A percentile compares a stretch with the other conserved stretches of the same genome.
Evolutionary conservation across 2,888 invertebrate genomes (phyloP).

Genomic region (Hyposoter dolosus): DNA sequence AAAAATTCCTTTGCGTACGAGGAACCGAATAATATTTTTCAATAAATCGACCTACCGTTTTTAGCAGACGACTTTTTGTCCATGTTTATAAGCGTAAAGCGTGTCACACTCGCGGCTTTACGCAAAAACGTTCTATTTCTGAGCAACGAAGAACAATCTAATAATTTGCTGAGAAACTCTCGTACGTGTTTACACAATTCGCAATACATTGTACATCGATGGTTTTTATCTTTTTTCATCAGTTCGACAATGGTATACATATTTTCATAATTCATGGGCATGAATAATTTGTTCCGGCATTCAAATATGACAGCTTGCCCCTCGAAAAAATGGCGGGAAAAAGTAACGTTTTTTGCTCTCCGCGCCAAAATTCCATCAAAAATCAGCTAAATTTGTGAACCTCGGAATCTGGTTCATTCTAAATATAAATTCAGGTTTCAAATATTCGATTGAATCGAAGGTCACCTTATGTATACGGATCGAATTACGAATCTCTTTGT

Average conservation of each 20-base stretch:
- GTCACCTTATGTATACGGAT: neutral
- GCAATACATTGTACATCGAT: too few relatives aligned
- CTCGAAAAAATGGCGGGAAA: neutral
- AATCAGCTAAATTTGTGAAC: neutral
- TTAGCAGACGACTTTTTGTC: constrained; percentile 9
- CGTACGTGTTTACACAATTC: too few relatives aligned
- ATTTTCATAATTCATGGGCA: neutral
- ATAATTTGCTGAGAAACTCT: neutral
- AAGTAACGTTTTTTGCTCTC: neutral
- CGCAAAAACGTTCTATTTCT: neutral
- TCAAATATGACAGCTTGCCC: neutral
- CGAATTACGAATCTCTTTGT: neutral
- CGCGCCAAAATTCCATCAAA: neutral
- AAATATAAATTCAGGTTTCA: neutral
- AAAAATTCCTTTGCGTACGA: neutral
- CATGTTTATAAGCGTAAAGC: neutral
- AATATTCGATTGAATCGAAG: neutral
- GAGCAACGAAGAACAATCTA: neutral
- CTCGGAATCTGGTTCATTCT: neutral
- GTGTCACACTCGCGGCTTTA: neutral
- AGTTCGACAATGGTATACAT: neutral
- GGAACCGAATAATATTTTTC: neutral
- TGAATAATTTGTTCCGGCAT: neutral
- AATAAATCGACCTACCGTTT: neutral
- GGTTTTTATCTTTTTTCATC: too few relatives aligned